phyloP scores from a whole-genome alignment of 2,797 vertebrate species.

The Decapterus maruadsi region DNA sequence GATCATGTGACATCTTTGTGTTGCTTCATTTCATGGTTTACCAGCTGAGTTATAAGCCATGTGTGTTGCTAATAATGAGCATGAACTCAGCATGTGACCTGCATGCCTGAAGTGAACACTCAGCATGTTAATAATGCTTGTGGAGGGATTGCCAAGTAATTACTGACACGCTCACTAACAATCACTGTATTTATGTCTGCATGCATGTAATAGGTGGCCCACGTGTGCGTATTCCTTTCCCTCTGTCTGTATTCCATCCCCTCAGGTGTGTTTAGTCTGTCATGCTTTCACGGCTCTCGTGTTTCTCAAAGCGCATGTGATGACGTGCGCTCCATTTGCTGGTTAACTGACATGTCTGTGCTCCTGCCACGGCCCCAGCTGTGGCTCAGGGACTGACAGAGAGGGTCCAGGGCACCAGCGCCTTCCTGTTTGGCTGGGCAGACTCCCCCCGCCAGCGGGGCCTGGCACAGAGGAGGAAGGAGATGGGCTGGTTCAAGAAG shows the following conservation, averaged over 20 bases:
- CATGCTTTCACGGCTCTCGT: conserved; percentile 11
- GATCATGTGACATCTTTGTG: conserved; percentile 23
- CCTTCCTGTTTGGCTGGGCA: conserved; percentile 88
- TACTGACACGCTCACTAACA: conserved; percentile 43
- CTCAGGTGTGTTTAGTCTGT: conserved; percentile 53
- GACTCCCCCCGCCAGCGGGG: conserved; percentile 79
- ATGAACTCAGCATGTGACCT: conserved; percentile 30
- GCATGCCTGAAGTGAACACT: conserved; percentile 32
- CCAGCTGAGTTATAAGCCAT: conserved; percentile 27
- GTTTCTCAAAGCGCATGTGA: conserved; percentile 16
- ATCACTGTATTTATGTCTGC: conserved; percentile 26
- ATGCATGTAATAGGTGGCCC: conserved; percentile 21
- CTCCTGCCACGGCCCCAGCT: conserved; percentile 59
- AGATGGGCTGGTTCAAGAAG: conserved; percentile 86
- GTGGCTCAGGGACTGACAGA: conserved; percentile 80
- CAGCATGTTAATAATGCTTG: conserved; percentile 41
- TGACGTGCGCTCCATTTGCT: not conserved
- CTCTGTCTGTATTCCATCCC: conserved; percentile 19
- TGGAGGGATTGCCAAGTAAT: conserved; percentile 37
- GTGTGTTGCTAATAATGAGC: conserved; percentile 48
- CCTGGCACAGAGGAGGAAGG: conserved; percentile 86
- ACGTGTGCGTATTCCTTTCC: conserved; percentile 17
- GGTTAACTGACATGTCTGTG: conserved; percentile 18
- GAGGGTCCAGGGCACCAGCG: conserved; percentile 75
- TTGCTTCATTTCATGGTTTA: conserved; percentile 57